Conservation (phyloP, 1,140 invertebrate genomes). For the Wasmannia auropunctata region DNA sequence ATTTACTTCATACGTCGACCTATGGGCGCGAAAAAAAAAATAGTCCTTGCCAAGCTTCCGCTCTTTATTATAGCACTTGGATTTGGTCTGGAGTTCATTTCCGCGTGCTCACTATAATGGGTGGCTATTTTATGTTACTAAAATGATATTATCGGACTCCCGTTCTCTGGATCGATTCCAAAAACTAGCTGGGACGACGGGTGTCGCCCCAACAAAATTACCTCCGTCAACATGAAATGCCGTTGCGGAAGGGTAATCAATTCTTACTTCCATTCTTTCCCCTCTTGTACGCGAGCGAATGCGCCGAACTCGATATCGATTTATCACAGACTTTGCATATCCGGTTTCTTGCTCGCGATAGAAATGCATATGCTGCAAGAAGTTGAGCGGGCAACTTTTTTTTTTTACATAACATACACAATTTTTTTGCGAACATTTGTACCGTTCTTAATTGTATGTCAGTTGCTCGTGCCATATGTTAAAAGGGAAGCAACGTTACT, state of each 20-base stretch:
- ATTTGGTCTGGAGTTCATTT: slow-evolving; percentile 78
- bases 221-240: slow-evolving; percentile 72
- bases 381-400: slow-evolving; percentile 2
- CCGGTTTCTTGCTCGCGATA: background rate
- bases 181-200: slow-evolving; percentile 77
- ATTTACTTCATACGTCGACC: background rate
- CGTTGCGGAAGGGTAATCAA: slow-evolving; percentile 56
- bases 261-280: slow-evolving; percentile 6
- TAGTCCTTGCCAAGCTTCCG: slow-evolving; percentile 71
- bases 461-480: background rate
- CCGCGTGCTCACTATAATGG: slow-evolving; percentile 73
- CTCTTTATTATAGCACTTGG: slow-evolving; percentile 78
- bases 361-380: slow-evolving; percentile 12
- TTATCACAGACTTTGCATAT: slow-evolving; percentile 38
- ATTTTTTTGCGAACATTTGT: background rate
- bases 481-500: background rate
- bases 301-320: background rate
- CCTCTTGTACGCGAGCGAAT: background rate
- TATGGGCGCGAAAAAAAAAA: slow-evolving; percentile 43
- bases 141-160: slow-evolving; percentile 79
- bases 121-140: slow-evolving; percentile 78
- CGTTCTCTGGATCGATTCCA: slow-evolving; percentile 76
- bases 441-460: background rate
- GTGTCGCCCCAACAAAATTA: slow-evolving; percentile 78
- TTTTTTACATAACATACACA: too few species aligned